phyloP scores from a whole-genome alignment of 2,797 vertebrate species.

The Setipinna tenuifilis region DNA sequence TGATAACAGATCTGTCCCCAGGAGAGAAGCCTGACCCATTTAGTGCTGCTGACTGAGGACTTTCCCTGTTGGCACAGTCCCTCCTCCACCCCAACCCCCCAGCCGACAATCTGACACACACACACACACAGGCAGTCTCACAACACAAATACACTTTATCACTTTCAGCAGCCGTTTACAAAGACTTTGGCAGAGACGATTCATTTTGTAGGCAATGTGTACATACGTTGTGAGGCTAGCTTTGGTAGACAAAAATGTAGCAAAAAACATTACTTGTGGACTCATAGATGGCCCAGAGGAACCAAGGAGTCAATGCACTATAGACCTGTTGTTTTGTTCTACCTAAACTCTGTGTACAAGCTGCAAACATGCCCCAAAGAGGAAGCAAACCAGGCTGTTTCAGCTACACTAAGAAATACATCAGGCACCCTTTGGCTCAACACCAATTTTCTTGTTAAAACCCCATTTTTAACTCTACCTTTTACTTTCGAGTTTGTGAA shows the following conservation, averaged over 20 bases:
- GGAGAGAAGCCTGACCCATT: constrained; percentile 37
- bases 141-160: constrained; percentile 7
- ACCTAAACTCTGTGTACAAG: no score
- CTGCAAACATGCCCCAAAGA: background rate
- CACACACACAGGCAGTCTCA: background rate
- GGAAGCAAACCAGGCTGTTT: background rate
- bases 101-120: background rate
- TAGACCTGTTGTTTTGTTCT: background rate
- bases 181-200: background rate
- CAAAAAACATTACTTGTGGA: background rate
- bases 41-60: constrained; percentile 43
- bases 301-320: background rate
- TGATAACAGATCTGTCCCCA: constrained; percentile 42
- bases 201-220: background rate
- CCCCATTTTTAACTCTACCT: no score
- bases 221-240: background rate
- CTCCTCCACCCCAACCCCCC: constrained; percentile 29
- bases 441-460: no score
- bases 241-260: background rate
- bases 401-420: background rate
- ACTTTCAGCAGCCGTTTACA: background rate
- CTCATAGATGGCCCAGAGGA: background rate
- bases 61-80: constrained; percentile 21
- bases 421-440: background rate
- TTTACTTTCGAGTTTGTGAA: no score